These are phyloP conservation scores for Girardinichthys multiradiatus DNA, from an alignment of 2,113 vertebrate genomes.

Conservation along the genomic window DNA sequence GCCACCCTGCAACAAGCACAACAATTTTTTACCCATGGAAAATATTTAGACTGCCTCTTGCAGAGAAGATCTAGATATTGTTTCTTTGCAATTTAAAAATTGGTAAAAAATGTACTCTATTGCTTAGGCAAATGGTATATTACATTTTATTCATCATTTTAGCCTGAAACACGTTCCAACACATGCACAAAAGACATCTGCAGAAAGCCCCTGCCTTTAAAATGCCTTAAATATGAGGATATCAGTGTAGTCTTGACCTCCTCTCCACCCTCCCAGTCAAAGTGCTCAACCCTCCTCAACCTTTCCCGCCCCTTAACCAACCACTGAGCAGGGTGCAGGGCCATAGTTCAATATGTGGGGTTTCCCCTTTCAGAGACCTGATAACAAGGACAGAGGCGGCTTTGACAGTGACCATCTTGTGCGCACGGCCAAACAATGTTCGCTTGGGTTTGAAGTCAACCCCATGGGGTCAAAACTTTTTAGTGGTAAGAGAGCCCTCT, in stretches of 20 bases:
- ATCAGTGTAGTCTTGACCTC: conserved; percentile 56
- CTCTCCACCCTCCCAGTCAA: conserved; percentile 27
- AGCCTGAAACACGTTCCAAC: conserved; percentile 31
- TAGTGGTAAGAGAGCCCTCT: conserved; percentile 17
- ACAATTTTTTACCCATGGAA: background rate
- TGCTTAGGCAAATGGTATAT: background rate
- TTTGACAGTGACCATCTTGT: conserved; percentile 52
- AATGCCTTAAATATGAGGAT: conserved; percentile 62
- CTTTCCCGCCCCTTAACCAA: conserved; percentile 61
- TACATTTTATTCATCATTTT: background rate
- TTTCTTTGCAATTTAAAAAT: background rate
- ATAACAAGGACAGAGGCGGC: conserved; percentile 60
- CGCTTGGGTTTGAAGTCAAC: conserved; percentile 32
- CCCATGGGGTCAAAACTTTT: conserved; percentile 41
- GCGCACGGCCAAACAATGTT: conserved; percentile 9
- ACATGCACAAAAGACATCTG: background rate
- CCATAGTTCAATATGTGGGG: conserved; percentile 60
- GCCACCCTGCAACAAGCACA: conserved; percentile 10
- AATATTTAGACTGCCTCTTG: background rate
- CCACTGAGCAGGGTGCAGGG: conserved; percentile 43
- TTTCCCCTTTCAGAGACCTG: conserved; percentile 63
- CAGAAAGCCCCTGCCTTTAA: background rate
- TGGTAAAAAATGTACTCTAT: background rate
- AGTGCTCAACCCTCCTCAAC: conserved; percentile 38
- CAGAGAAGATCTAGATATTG: background rate